These are phyloP conservation scores for Lobophora halterata DNA, from an alignment of 2,888 invertebrate genomes.

Conservation along the genomic window DNA sequence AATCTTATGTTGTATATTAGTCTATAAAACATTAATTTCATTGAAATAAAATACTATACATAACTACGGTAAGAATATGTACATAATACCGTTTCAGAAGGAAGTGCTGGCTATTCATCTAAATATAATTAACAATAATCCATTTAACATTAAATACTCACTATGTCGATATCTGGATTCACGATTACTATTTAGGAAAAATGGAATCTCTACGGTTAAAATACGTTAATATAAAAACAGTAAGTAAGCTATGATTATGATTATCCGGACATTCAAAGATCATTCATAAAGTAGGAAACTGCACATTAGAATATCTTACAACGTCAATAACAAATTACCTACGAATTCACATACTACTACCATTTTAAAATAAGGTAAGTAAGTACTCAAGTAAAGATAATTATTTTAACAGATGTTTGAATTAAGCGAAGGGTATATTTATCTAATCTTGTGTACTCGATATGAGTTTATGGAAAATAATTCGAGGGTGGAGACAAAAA, in stretches of 20 bases:
- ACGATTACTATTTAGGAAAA: conserved; percentile 65
- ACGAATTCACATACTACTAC: conserved; percentile 61
- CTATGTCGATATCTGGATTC: conserved; percentile 71
- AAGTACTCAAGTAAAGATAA: too few species aligned
- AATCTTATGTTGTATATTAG: conserved; percentile 81
- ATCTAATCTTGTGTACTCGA: too few species aligned
- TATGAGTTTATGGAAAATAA: too few species aligned
- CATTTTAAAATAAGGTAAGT: too few species aligned
- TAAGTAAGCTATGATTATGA: conserved; percentile 61
- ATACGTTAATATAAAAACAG: conserved; percentile 72
- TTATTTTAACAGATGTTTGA: conserved; percentile 57
- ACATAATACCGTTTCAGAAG: conserved; percentile 76
- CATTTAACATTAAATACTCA: conserved; percentile 74
- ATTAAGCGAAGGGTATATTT: conserved; percentile 64
- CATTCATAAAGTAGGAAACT: conserved; percentile 52
- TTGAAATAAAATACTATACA: conserved; percentile 80
- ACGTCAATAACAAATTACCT: conserved; percentile 69
- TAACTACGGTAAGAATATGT: conserved; percentile 77
- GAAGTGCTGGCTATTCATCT: conserved; percentile 62
- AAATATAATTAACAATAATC: conserved; percentile 72
- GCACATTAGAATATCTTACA: conserved; percentile 70
- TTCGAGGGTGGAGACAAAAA: too few species aligned
- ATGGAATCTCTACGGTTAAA: conserved; percentile 66
- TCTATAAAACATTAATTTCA: conserved; percentile 81
- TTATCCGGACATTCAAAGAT: conserved; percentile 64